These are phyloP conservation scores for Leptoteleia sp. DNA, from an alignment of 1,140 invertebrate species.

Conservation along the genomic window DNA sequence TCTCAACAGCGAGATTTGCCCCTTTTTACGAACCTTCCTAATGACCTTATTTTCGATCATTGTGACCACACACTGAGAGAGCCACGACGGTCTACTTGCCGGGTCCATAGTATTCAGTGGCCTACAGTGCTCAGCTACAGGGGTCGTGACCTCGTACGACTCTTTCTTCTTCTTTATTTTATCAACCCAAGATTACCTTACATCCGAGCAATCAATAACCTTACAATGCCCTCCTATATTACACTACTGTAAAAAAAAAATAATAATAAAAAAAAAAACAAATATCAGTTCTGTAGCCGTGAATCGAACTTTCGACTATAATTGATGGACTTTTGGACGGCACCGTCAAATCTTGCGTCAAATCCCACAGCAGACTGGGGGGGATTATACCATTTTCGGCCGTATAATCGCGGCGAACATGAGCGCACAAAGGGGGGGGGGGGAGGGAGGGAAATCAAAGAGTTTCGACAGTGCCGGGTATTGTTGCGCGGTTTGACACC, in stretches of 20 bases:
- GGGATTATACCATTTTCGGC: slow-evolving; percentile 11
- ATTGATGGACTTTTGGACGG: slow-evolving; percentile 46
- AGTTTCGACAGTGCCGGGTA: slow-evolving; percentile 26
- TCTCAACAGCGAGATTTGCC: not conserved
- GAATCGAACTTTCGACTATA: slow-evolving; percentile 57
- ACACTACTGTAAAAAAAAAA: slow-evolving; percentile 11
- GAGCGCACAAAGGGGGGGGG: not conserved
- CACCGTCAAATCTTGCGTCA: too few relatives aligned
- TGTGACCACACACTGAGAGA: slow-evolving; percentile 22
- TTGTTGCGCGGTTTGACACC: slow-evolving; percentile 1
- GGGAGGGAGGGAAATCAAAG: not conserved
- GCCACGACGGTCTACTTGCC: slow-evolving; percentile 11
- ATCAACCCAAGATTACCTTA: slow-evolving; percentile 43
- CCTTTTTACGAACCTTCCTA: slow-evolving; percentile 12
- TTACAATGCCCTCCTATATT: slow-evolving; percentile 36
- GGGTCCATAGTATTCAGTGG: too few relatives aligned
- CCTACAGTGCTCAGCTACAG: too few relatives aligned
- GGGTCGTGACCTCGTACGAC: slow-evolving; percentile 47
- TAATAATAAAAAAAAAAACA: slow-evolving; percentile 17
- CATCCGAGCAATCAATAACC: slow-evolving; percentile 46
- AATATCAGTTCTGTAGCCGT: not conserved
- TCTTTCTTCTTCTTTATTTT: slow-evolving; percentile 25
- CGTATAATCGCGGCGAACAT: slow-evolving; percentile 19
- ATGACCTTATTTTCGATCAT: slow-evolving; percentile 30
- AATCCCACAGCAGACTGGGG: too few relatives aligned